Evolutionary conservation across 2,113 vertebrate species (phyloP).

Genomic region (Gnathochromis pfefferi): DNA sequence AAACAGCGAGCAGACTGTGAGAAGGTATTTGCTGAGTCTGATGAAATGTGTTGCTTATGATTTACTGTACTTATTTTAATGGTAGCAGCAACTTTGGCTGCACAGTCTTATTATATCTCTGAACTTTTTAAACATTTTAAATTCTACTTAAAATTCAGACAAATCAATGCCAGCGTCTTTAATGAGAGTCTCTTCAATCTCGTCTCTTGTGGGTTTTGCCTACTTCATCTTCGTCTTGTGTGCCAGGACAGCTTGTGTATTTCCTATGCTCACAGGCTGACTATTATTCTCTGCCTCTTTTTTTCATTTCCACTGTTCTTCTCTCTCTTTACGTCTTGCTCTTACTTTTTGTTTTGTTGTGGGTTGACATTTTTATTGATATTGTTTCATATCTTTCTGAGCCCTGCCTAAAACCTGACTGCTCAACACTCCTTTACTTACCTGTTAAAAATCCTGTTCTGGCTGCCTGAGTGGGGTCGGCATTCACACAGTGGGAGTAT

Average conservation of each 20-base stretch:
- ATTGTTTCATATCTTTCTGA: background rate
- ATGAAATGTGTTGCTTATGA: background rate
- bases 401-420: background rate
- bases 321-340: background rate
- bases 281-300: background rate
- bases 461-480: background rate
- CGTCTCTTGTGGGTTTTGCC: constrained; percentile 2
- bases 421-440: background rate
- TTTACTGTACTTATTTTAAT: background rate
- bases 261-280: background rate
- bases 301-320: background rate
- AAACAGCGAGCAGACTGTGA: background rate
- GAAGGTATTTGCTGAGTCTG: background rate
- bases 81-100: background rate
- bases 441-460: background rate
- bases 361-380: background rate
- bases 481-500: background rate
- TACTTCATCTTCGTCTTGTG: constrained; percentile 8
- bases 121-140: background rate
- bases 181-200: constrained; percentile 15
- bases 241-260: constrained; percentile 6
- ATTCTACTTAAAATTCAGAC: background rate
- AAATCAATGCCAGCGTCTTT: background rate
- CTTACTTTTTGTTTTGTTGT: background rate
- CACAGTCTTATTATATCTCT: background rate